A percentile compares a stretch with the other conserved stretches of the same genome.
Evolutionary conservation across 2,797 vertebrate genomes (phyloP).

Genomic region (Protosalanx chinensis): DNA sequence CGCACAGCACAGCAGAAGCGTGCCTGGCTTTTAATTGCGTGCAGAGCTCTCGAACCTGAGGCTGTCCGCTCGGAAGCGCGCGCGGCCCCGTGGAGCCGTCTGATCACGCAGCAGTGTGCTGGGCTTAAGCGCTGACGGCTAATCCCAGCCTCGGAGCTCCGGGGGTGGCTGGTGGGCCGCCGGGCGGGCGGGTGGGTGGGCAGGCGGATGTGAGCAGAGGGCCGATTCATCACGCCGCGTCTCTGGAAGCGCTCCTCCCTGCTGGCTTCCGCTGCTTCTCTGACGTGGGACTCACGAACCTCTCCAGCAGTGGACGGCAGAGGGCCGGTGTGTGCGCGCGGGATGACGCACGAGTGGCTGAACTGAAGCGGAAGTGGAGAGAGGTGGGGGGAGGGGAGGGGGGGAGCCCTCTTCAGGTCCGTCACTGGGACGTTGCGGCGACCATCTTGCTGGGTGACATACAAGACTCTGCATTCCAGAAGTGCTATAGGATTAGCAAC

Average conservation of each 20-base stretch:
- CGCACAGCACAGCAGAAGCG: constrained; percentile 35
- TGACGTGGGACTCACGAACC: constrained; percentile 61
- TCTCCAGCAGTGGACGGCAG: too few species aligned
- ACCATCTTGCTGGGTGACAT: constrained; percentile 35
- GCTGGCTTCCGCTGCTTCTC: constrained; percentile 60
- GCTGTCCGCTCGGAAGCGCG: constrained; percentile 40
- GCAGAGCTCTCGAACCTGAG: constrained; percentile 51
- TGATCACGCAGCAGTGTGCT: constrained; percentile 68
- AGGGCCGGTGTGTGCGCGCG: too few species aligned
- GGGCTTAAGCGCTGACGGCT: constrained; percentile 66
- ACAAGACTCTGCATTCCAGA: constrained; percentile 66
- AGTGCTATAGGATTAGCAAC: constrained; percentile 68
- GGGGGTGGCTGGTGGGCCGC: constrained; percentile 64
- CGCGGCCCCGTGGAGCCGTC: constrained; percentile 63
- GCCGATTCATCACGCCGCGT: constrained; percentile 66
- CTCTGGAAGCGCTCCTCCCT: constrained; percentile 58
- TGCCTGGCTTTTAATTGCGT: too few species aligned
- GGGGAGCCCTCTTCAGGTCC: neutral
- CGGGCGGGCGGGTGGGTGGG: constrained; percentile 54
- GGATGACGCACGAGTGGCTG: too few species aligned
- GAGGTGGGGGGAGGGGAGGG: neutral
- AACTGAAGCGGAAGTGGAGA: neutral
- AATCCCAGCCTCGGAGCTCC: constrained; percentile 71
- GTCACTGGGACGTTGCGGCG: constrained; percentile 14
- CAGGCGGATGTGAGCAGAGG: constrained; percentile 74